Evolutionary conservation across 2,797 vertebrate genomes (phyloP).

Genomic region (Pangasius larnaudii): DNA sequence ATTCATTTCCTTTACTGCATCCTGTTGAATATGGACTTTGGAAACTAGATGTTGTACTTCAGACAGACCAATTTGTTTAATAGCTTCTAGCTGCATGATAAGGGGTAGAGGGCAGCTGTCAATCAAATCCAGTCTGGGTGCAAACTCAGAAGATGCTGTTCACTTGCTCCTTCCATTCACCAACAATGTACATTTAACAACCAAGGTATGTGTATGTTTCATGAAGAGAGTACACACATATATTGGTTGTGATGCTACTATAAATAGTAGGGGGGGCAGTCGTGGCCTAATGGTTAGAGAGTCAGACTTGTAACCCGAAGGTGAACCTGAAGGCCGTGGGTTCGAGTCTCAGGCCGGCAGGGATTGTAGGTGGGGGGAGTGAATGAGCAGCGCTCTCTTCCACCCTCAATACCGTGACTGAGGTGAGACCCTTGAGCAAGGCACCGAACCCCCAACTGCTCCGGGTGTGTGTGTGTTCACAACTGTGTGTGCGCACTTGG

Average conservation of each 20-base stretch:
- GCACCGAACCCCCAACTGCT: too few relatives aligned
- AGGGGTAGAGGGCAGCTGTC: neutral
- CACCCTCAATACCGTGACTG: too few relatives aligned
- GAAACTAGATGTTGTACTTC: neutral
- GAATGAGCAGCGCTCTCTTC: too few relatives aligned
- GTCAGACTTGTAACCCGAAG: too few relatives aligned
- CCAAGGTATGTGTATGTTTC: neutral
- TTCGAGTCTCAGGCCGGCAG: too few relatives aligned
- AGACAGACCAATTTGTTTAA: neutral
- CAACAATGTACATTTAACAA: neutral
- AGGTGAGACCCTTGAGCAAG: too few relatives aligned
- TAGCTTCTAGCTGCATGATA: neutral
- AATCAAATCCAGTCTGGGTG: neutral
- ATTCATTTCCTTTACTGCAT: neutral
- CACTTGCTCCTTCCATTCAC: neutral
- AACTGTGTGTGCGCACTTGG: too few relatives aligned
- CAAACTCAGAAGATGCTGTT: neutral
- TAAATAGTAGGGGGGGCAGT: too few relatives aligned
- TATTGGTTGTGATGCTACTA: neutral
- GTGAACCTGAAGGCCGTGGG: too few relatives aligned
- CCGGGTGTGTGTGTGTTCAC: too few relatives aligned
- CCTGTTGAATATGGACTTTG: neutral
- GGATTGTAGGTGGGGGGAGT: too few relatives aligned
- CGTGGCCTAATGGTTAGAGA: too few relatives aligned
- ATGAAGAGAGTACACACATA: neutral